A percentile compares a stretch with the other conserved stretches of the same genome.
Evolutionary conservation across 2,888 invertebrate genomes (phyloP).

Genomic region (Diplolepis rosae): DNA sequence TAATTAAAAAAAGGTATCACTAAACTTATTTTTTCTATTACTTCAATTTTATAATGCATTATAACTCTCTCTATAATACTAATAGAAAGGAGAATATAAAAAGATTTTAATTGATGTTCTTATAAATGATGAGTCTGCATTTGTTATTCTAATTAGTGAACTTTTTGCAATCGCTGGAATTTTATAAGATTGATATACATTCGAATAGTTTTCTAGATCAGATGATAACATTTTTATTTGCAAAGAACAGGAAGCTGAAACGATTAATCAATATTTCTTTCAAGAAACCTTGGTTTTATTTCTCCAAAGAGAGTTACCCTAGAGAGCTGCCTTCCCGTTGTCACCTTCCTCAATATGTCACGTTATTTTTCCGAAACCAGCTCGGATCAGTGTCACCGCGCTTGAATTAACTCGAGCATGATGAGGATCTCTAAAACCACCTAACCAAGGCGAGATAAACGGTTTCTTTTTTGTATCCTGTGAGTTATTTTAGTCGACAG

Average conservation of each 20-base stretch:
- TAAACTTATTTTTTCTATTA: too few relatives aligned
- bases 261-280: constrained; percentile 27
- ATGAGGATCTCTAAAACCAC: constrained; percentile 27
- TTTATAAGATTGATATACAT: neutral
- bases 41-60: too few relatives aligned
- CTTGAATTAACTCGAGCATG: constrained; percentile 27
- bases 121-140: too few relatives aligned
- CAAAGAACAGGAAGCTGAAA: constrained; percentile 23
- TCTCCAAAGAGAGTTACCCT: neutral
- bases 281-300: neutral
- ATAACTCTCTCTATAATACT: too few relatives aligned
- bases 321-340: constrained; percentile 6
- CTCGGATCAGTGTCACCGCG: constrained; percentile 31
- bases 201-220: neutral
- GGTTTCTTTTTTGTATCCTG: constrained; percentile 10
- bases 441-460: constrained; percentile 21
- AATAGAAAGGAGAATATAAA: too few relatives aligned
- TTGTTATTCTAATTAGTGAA: neutral
- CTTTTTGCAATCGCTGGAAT: too few relatives aligned
- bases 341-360: constrained; percentile 27
- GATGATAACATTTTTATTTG: constrained; percentile 21
- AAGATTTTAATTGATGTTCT: too few relatives aligned
- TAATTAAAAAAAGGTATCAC: too few relatives aligned
- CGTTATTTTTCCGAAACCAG: constrained; percentile 26
- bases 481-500: constrained; percentile 10